Percentiles rank a stretch among this genome's conserved stretches.
phyloP scores from a whole-genome alignment of 2,888 invertebrate species.

The Phaonia tiefii region DNA sequence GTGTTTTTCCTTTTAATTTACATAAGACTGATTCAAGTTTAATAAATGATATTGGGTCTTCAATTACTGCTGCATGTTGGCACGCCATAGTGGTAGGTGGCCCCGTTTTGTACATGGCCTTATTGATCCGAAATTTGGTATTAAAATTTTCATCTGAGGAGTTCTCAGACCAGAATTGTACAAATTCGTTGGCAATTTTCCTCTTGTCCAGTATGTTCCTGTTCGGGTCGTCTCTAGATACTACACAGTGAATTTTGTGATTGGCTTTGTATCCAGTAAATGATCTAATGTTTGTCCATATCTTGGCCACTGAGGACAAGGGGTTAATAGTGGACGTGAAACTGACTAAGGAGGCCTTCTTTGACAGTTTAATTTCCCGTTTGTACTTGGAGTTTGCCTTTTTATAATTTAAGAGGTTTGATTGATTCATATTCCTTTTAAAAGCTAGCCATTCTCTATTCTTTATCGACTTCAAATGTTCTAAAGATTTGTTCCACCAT shows the following conservation, averaged over 20 bases:
- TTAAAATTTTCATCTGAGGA: neutral
- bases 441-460: constrained; percentile 30
- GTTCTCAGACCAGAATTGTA: neutral
- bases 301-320: constrained; percentile 29
- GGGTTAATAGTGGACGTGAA: constrained; percentile 48
- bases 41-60: neutral
- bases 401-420: constrained; percentile 40
- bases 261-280: constrained; percentile 32
- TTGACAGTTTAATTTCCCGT: constrained; percentile 40
- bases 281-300: constrained; percentile 40
- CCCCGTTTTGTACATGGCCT: too few species aligned
- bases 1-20: constrained; percentile 11
- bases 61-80: too few species aligned
- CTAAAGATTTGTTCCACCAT: constrained; percentile 43
- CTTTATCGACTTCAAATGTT: constrained; percentile 33
- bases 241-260: constrained; percentile 33
- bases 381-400: constrained; percentile 38
- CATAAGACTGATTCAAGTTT: neutral
- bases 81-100: too few species aligned
- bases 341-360: constrained; percentile 6
- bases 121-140: too few species aligned
- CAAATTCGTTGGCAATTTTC: neutral
- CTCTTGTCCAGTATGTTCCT: neutral
- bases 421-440: constrained; percentile 23
- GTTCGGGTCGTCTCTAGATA: neutral